These are phyloP conservation scores for Colaptes auratus DNA, from an alignment of 2,113 vertebrate species.

Conservation along the genomic window DNA sequence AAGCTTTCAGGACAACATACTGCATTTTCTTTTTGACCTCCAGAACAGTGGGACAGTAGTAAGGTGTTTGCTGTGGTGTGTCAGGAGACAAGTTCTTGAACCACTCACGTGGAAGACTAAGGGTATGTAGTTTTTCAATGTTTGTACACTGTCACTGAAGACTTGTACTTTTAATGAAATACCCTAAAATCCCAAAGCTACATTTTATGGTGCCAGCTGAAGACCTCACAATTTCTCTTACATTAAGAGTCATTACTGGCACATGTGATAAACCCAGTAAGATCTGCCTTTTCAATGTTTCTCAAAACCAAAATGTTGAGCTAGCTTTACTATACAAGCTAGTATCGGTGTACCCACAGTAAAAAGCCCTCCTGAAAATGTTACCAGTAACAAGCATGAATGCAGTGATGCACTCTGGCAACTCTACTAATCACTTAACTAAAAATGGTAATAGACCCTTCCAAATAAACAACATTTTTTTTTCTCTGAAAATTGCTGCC, in stretches of 20 bases:
- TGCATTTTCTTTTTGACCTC: neutral
- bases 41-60: neutral
- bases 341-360: neutral
- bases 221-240: neutral
- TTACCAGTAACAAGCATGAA: neutral
- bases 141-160: neutral
- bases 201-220: neutral
- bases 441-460: neutral
- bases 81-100: neutral
- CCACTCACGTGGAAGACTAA: neutral
- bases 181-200: neutral
- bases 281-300: neutral
- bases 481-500: neutral
- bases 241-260: neutral
- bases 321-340: neutral
- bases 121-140: neutral
- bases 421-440: neutral
- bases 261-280: neutral
- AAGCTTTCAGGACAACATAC: neutral
- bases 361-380: neutral
- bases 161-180: neutral
- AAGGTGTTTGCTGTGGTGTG: neutral
- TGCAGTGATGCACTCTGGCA: neutral
- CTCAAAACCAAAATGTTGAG: neutral
- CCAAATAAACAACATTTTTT: neutral